Conservation (phyloP, 2,888 invertebrate species). For the Nowickia ferox region DNA sequence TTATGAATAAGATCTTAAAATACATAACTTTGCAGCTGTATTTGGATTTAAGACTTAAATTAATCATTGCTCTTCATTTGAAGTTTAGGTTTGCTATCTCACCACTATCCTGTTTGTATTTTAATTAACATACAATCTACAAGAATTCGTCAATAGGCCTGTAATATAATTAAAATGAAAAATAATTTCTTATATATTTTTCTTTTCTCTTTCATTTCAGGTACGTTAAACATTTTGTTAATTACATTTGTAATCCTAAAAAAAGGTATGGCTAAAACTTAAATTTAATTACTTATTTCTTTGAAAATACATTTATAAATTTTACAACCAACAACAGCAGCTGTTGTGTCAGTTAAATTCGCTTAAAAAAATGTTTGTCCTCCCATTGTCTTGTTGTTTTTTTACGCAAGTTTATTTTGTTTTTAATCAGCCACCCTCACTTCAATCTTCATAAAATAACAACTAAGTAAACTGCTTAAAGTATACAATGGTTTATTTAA, state of each 20-base stretch:
- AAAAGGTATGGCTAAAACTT: conserved; percentile 9
- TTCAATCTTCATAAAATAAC: conserved; percentile 37
- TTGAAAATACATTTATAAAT: neutral
- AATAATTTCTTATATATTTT: neutral
- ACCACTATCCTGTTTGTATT: too few relatives aligned
- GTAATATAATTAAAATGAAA: too few relatives aligned
- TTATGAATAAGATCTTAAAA: too few relatives aligned
- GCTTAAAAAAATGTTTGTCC: neutral
- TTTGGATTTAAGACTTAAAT: too few relatives aligned
- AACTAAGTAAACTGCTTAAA: conserved; percentile 49
- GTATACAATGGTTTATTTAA: conserved; percentile 54
- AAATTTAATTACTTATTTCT: neutral
- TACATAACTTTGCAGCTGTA: too few relatives aligned
- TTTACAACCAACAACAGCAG: conserved; percentile 21
- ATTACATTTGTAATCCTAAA: neutral
- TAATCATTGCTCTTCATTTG: too few relatives aligned
- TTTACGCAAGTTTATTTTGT: conserved; percentile 1
- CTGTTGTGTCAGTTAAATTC: conserved; percentile 15
- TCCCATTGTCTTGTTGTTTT: neutral
- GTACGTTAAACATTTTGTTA: conserved; percentile 10
- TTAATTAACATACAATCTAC: too few relatives aligned
- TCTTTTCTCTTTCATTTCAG: conserved; percentile 32
- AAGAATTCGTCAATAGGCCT: too few relatives aligned
- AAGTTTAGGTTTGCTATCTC: too few relatives aligned
- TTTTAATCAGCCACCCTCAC: neutral